Evolutionary conservation across 2,797 vertebrate species (phyloP).

Genomic region (Numenius phaeopus): DNA sequence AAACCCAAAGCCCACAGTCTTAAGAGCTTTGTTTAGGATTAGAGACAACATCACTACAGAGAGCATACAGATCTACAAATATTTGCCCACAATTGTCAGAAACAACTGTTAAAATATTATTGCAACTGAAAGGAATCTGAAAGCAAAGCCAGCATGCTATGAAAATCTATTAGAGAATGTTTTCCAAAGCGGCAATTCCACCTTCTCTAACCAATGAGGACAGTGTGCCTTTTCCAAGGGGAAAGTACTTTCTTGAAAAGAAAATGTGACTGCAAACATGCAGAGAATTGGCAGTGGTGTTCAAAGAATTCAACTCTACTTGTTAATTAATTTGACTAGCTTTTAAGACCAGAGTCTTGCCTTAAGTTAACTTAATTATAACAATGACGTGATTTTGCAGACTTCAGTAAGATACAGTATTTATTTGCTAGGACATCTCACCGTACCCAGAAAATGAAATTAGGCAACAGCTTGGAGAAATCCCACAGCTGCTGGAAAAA

Average conservation of each 20-base stretch:
- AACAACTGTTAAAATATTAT: slow-evolving; percentile 45
- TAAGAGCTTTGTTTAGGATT: slow-evolving; percentile 43
- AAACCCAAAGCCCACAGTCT: not conserved
- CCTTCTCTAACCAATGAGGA: not conserved
- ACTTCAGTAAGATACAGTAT: not conserved
- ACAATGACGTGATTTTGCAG: not conserved
- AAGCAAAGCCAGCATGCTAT: not conserved
- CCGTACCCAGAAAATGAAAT: not conserved
- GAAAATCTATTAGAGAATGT: not conserved
- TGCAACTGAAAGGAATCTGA: not conserved
- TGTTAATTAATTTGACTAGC: not conserved
- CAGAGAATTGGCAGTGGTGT: not conserved
- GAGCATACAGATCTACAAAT: not conserved
- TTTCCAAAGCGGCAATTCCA: not conserved
- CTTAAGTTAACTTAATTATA: not conserved
- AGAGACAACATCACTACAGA: not conserved
- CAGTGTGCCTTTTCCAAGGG: not conserved
- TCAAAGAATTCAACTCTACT: not conserved
- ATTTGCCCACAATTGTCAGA: not conserved
- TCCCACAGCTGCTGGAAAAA: not conserved
- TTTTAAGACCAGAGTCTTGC: not conserved
- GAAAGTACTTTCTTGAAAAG: not conserved
- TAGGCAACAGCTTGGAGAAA: not conserved
- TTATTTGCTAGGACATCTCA: not conserved
- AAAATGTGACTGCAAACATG: not conserved